Base-by-base conservation (phyloP, 2,113 vertebrate genomes). In the Trinectes maculatus region DNA sequence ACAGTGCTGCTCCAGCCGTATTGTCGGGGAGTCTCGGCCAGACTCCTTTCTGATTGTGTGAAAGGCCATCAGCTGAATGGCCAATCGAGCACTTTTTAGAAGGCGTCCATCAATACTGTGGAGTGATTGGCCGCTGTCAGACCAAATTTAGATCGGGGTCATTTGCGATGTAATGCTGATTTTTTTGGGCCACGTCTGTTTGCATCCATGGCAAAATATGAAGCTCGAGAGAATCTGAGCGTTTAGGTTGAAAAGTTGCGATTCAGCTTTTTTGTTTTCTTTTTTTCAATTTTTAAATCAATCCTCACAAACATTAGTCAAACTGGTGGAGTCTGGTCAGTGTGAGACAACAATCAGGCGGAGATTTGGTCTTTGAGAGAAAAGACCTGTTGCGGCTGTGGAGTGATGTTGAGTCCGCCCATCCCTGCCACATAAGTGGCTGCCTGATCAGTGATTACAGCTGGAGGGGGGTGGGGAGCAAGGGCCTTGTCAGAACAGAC, bases 371-470 rank as follows among this genome's bases (percentile, higher is more conserved):
- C 69, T 71, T 37, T 67, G 67, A 47, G 52, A 60, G 28, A 86
- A 80, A 88, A 86, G 80, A 90, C 89, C 82, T 87, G 89, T 90
- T 92, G 89, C 77, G 36, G 65, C 70, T 70, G 54, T 79, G 43
- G 70, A 80, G 31, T 63, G 68, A 70, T 67, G 80, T 57, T 79
- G 71, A 71, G 74, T 72, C 63, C 53, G 54, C 47, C 71, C 55
- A 19, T 72, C 60, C 64, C 79, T 67, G 53, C 77, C 28, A 43
- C 80, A 85, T 67, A 81, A 91, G 89, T 85, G 89, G 62, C 65
- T 74, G 74, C 78, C 76, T 83, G 79, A 88, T 86, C 87, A 90
- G 87, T 93, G 92, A 93, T 93, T 93, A 91, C 86, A 86, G 89
- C 71, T 79, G 75, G 48, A 54, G 55, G 5, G 53, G 59, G 48